These are phyloP conservation scores for Sanderia malayensis DNA, from an alignment of 30 jellyfish, hydroid and myxozoan genomes.

Conservation along the genomic window DNA sequence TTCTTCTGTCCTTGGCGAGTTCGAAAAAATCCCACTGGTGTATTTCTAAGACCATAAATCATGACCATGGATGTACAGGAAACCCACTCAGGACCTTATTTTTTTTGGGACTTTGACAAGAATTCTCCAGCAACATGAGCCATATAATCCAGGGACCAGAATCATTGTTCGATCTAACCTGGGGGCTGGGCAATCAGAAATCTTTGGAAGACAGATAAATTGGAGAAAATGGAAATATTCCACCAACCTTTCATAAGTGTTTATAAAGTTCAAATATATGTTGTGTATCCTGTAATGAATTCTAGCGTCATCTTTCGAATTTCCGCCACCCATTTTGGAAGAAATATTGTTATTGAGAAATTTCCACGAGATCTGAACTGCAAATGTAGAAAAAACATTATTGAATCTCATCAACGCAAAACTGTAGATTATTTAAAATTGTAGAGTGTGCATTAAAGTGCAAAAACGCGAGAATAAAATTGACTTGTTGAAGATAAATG, in stretches of 20 bases:
- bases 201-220: background rate
- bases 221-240: background rate
- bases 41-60: too few species aligned
- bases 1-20: too few species aligned
- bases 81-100: too few species aligned
- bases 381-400: too few species aligned
- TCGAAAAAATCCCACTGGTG: too few species aligned
- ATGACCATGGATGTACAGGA: background rate
- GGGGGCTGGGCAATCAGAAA: background rate
- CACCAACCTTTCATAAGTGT: slow-evolving; percentile 85
- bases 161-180: background rate
- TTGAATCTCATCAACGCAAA: too few species aligned
- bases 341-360: too few species aligned
- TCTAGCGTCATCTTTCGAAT: slow-evolving; percentile 83
- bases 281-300: slow-evolving; percentile 80
- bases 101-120: background rate
- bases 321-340: slow-evolving; percentile 93
- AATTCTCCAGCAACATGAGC: background rate
- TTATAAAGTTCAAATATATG: slow-evolving; percentile 64
- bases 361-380: too few species aligned
- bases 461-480: too few species aligned
- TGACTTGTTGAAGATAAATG: too few species aligned
- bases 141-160: background rate
- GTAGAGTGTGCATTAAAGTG: too few species aligned
- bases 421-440: too few species aligned